Conservation (phyloP, 2,888 invertebrate genomes). For the Trachelus iudaicus region DNA sequence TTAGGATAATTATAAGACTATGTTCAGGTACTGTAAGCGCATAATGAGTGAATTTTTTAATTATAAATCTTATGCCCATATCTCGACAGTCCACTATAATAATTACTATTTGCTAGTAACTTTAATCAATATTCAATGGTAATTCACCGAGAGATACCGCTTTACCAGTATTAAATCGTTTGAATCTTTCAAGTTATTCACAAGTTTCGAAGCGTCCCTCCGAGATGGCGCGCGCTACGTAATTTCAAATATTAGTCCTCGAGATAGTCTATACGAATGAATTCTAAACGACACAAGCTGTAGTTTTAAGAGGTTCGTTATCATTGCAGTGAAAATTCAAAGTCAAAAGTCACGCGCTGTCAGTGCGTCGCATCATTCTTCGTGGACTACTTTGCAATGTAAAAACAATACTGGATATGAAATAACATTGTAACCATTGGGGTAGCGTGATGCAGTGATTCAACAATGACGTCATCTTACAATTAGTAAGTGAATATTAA, state of each 20-base stretch:
- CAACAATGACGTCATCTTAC: neutral
- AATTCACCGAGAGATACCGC: neutral
- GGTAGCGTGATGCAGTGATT: neutral
- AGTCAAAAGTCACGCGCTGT: neutral
- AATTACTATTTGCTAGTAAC: neutral
- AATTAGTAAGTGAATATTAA: neutral
- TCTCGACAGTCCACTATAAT: neutral
- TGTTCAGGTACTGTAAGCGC: neutral
- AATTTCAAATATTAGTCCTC: neutral
- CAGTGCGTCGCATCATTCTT: neutral
- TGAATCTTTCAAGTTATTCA: neutral
- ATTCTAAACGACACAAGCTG: neutral
- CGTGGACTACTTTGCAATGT: neutral
- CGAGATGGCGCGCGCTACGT: neutral
- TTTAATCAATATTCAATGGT: neutral
- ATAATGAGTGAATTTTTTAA: neutral
- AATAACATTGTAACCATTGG: neutral
- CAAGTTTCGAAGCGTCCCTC: neutral
- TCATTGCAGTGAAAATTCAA: neutral
- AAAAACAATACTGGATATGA: neutral
- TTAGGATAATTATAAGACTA: neutral
- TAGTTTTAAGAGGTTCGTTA: neutral
- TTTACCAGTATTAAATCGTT: neutral
- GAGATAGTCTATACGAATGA: neutral
- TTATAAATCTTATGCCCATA: neutral